Percentiles rank a stretch among this genome's conserved stretches.
Evolutionary conservation across 2,113 vertebrate species (phyloP).

Genomic region (Halichoeres trimaculatus): DNA sequence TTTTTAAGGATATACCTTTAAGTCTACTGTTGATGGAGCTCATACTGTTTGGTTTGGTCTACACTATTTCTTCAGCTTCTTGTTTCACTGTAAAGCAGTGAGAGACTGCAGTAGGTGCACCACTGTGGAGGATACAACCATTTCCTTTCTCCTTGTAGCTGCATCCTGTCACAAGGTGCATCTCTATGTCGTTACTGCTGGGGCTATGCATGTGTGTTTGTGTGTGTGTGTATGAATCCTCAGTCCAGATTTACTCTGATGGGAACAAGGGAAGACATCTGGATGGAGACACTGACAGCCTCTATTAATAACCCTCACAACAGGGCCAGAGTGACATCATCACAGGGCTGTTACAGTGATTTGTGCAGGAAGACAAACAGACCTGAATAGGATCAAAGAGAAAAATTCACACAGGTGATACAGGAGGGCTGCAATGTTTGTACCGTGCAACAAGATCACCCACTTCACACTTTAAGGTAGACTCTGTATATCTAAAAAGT

Average conservation of each 20-base stretch:
- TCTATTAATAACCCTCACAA: conserved; percentile 79
- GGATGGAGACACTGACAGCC: conserved; percentile 70
- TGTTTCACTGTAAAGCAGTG: conserved; percentile 7
- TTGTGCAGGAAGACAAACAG: conserved; percentile 74
- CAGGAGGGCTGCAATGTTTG: conserved; percentile 20
- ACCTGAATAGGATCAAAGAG: conserved; percentile 78
- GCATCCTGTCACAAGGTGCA: conserved; percentile 81
- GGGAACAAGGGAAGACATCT: conserved; percentile 84
- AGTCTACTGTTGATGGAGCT: conserved; percentile 3
- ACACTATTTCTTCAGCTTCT: conserved; percentile 4
- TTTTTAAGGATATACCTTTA: not conserved
- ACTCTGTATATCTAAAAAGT: conserved; percentile 26
- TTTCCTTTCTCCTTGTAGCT: conserved; percentile 76
- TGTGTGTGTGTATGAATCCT: conserved; percentile 55
- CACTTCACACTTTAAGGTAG: not conserved
- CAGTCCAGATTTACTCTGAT: conserved; percentile 74
- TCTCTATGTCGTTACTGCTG: conserved; percentile 51
- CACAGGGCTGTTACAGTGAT: conserved; percentile 60
- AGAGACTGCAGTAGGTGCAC: conserved; percentile 38
- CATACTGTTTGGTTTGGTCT: not conserved
- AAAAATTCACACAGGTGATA: conserved; percentile 51
- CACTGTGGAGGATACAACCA: conserved; percentile 70
- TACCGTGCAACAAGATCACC: not conserved
- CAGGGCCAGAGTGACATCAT: conserved; percentile 78
- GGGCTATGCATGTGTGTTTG: conserved; percentile 47